Base-by-base conservation (phyloP, 2,888 invertebrate genomes). In the Didymodactylos carnosus region DNA sequence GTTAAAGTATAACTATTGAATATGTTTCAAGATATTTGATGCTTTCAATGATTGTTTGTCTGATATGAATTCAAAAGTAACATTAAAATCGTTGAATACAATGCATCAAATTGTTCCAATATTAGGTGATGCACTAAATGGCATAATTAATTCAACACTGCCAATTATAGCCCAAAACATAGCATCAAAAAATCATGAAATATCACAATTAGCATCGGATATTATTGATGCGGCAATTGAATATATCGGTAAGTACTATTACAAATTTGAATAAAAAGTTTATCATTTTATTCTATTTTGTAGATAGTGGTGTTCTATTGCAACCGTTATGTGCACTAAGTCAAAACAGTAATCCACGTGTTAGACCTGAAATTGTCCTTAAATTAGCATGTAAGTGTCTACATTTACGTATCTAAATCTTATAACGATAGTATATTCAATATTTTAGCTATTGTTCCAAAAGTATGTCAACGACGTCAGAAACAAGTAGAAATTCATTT, bases 11-110 rank as follows among this genome's bases (percentile, higher is more conserved):
- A 13, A 25, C 19, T 62, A 10, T 14, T 62, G n/a, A 14, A 13
- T 39, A 14, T 23, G 10, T 39, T 35, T 70, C 13, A 16, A 82
- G 82, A 80, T 83, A 46, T 82, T 82, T 78, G 82, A 82, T 78
- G 82, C 81, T 77, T 82, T 83, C 76, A 77, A 81, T 72, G 81
- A 81, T 4, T 78, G 82, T 29, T 76, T 83, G 72, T 80, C 80
- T 73, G 83, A 83, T 77, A 79, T 81, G 19, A 83, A 83, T 78
- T 81, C 81, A 76, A 83, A 83, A 77, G 83, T 83, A 69, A 82
- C 81, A 75, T 77, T 83, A 75, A 79, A 78, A 75, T 82, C 83
- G 7, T 78, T 83, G 72, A 69, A 73, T 29, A 72, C 75, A 27
- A 70, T 75, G 71, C 70, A 73, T 62, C 51, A 73, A 39, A 35